Evolutionary conservation across 2,113 vertebrate species (phyloP).

Genomic region (Actenoides hombroni): DNA sequence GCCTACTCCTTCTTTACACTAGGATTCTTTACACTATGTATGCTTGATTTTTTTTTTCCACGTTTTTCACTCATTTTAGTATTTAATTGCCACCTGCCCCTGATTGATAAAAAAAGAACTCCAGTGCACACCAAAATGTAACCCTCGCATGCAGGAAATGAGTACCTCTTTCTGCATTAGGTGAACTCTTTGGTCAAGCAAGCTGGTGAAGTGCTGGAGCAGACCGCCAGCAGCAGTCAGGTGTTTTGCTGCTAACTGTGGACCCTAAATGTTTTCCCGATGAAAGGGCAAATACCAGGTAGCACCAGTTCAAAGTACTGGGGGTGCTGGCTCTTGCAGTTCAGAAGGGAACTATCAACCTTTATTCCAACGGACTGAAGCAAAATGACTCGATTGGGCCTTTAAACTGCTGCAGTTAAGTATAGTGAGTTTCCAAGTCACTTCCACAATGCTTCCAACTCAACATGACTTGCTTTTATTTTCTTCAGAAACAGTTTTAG

Average conservation of each 20-base stretch:
- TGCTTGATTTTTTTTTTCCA: background rate
- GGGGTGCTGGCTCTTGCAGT: background rate
- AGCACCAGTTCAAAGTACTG: background rate
- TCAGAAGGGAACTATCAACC: background rate
- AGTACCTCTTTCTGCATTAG: background rate
- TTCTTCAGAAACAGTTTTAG: background rate
- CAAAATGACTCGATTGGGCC: background rate
- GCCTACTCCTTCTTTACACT: background rate
- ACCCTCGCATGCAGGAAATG: accelerated
- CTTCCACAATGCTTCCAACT: conserved; percentile 55
- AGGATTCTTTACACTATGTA: accelerated
- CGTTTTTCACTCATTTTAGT: background rate
- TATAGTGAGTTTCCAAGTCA: background rate
- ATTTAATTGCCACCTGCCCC: background rate
- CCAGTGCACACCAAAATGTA: background rate
- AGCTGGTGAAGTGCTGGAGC: accelerated
- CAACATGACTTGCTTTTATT: background rate
- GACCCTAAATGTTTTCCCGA: background rate
- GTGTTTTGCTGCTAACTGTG: background rate
- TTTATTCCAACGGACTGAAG: background rate
- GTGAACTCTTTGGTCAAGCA: background rate
- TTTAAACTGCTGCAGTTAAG: background rate
- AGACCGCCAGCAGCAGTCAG: background rate
- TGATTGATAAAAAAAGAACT: background rate
- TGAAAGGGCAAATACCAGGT: background rate